Evolutionary conservation across 1,140 invertebrate species (phyloP).

Genomic region (Bombus balteatus): DNA sequence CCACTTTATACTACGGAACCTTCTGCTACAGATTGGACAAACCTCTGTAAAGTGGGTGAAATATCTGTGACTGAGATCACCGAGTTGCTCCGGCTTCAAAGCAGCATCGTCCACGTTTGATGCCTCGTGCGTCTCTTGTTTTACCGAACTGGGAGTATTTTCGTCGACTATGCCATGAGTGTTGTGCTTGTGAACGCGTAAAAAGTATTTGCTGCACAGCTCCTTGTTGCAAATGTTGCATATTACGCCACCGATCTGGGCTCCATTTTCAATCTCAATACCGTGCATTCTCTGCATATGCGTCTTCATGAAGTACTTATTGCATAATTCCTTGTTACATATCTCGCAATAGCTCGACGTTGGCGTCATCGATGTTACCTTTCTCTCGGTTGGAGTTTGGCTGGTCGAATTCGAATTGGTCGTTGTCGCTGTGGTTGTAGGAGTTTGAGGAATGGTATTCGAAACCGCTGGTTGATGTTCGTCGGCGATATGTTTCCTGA

Average conservation of each 20-base stretch:
- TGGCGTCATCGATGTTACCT: slow-evolving; percentile 83
- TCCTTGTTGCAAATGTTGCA: slow-evolving; percentile 99
- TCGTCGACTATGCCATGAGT: slow-evolving; percentile 96
- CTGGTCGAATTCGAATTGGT: slow-evolving; percentile 55
- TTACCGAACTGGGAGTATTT: slow-evolving; percentile 72
- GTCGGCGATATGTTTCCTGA: slow-evolving; percentile 85
- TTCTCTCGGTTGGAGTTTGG: slow-evolving; percentile 60
- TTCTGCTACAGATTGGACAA: slow-evolving; percentile 93
- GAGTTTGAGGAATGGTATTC: slow-evolving; percentile 55
- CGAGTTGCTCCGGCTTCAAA: slow-evolving; percentile 83
- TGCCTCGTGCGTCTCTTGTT: slow-evolving; percentile 63
- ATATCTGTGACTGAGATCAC: slow-evolving; percentile 85
- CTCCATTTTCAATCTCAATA: slow-evolving; percentile 96
- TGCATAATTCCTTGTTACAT: slow-evolving; percentile 99
- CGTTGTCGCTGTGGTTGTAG: slow-evolving; percentile 56
- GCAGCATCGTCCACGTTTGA: slow-evolving; percentile 81
- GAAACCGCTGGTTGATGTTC: slow-evolving; percentile 79
- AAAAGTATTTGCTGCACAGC: slow-evolving; percentile 98
- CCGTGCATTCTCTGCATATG: slow-evolving; percentile 99
- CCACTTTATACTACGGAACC: slow-evolving; percentile 95
- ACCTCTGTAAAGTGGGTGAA: slow-evolving; percentile 90
- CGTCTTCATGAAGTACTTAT: slow-evolving; percentile 99
- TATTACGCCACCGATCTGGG: slow-evolving; percentile 95
- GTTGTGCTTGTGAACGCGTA: slow-evolving; percentile 98
- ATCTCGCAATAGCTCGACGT: slow-evolving; percentile 98